Evolutionary conservation across 37 sponge, comb jelly and placozoan genomes (phyloP).

Genomic region (Eunapius fragilis): DNA sequence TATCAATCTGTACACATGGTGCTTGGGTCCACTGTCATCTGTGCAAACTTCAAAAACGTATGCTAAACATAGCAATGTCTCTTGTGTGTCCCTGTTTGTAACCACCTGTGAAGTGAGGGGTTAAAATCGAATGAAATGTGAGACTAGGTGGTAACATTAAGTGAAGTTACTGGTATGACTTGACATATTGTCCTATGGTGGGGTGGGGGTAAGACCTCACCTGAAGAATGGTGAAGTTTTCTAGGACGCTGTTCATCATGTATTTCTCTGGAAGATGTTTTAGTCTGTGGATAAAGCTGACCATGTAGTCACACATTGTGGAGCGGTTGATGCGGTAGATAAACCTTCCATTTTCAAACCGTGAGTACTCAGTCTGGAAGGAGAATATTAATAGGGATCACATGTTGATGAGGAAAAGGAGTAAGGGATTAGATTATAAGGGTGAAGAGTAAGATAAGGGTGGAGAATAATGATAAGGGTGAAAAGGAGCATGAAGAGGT

Average conservation of each 20-base stretch:
- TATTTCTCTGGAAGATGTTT: slow-evolving; percentile 88
- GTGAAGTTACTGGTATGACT: too few species aligned
- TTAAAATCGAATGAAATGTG: not conserved
- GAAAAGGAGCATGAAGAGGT: too few species aligned
- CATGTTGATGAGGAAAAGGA: not conserved
- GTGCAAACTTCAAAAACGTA: slow-evolving; percentile 94
- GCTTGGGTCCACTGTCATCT: slow-evolving; percentile 74
- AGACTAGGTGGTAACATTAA: too few species aligned
- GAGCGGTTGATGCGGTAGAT: slow-evolving; percentile 89
- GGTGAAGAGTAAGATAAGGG: not conserved
- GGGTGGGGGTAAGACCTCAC: slow-evolving; percentile 58
- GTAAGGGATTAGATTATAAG: not conserved
- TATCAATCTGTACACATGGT: slow-evolving; percentile 81
- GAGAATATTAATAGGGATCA: not conserved
- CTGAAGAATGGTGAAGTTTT: slow-evolving; percentile 98
- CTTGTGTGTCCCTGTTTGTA: slow-evolving; percentile 90
- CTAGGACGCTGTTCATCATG: slow-evolving; percentile 98
- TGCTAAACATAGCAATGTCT: slow-evolving; percentile 95
- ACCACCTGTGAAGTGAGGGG: slow-evolving; percentile 68
- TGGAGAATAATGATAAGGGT: too few species aligned
- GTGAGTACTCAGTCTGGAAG: slow-evolving; percentile 80
- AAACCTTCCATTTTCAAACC: slow-evolving; percentile 79
- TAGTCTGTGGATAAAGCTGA: slow-evolving; percentile 93
- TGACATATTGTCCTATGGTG: too few species aligned
- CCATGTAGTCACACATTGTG: slow-evolving; percentile 97